A percentile compares a stretch with the other conserved stretches of the same genome.
Evolutionary conservation across 2,113 vertebrate genomes (phyloP).

Genomic region (Amblyopsis rosae): DNA sequence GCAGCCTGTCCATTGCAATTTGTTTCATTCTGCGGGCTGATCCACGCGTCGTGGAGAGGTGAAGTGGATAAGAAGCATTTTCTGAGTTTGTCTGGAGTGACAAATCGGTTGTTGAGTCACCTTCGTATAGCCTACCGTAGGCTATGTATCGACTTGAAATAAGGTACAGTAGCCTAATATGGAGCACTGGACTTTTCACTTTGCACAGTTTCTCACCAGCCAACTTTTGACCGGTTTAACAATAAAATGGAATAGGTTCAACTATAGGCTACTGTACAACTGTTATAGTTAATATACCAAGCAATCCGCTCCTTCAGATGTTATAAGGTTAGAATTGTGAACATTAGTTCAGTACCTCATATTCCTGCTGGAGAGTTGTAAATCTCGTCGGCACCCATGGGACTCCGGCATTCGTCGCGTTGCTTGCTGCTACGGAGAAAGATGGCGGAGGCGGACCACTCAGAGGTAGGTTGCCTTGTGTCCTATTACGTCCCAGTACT

Average conservation of each 20-base stretch:
- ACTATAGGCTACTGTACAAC: too few species aligned
- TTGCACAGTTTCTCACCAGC: neutral
- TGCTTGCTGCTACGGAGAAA: conserved; percentile 97
- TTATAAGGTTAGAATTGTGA: too few species aligned
- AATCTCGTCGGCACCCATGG: conserved; percentile 90
- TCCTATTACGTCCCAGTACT: conserved; percentile 2
- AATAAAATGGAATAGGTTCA: neutral
- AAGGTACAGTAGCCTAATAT: conserved; percentile 10
- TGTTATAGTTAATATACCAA: too few species aligned
- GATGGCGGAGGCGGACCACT: conserved; percentile 95
- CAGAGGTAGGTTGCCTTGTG: conserved; percentile 86
- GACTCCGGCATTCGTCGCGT: conserved; percentile 97
- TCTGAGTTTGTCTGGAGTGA: conserved; percentile 7
- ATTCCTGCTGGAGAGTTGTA: conserved; percentile 51
- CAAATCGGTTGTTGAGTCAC: conserved; percentile 19
- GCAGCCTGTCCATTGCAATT: neutral
- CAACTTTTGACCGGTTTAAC: conserved; percentile 52
- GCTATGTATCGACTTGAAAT: too few species aligned
- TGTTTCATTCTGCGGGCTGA: neutral
- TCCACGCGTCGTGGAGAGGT: conserved; percentile 6
- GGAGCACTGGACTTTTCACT: conserved; percentile 34
- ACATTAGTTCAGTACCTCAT: too few species aligned
- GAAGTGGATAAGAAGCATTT: neutral
- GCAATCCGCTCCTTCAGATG: too few species aligned
- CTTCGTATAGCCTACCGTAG: too few species aligned